Percentiles rank a stretch among this genome's conserved stretches.
phyloP scores from a whole-genome alignment of 2,888 invertebrate genomes.

The Lochmaea capreae region DNA sequence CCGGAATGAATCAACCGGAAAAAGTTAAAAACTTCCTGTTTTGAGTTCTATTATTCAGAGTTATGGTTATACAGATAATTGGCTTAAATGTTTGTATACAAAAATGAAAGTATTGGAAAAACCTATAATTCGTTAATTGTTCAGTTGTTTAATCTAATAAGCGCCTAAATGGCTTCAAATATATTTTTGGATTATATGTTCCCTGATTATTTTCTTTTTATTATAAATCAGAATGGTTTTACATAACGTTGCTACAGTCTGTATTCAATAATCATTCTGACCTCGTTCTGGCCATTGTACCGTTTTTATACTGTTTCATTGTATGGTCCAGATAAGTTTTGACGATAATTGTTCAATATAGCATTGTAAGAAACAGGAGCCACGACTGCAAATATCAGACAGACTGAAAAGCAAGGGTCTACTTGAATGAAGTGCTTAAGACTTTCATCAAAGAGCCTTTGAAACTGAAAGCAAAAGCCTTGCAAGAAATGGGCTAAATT shows the following conservation, averaged over 20 bases:
- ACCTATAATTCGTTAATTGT: background rate
- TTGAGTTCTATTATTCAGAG: background rate
- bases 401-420: no score
- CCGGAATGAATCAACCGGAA: background rate
- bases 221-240: background rate
- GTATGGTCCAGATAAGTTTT: no score
- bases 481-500: no score
- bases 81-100: slow-evolving; percentile 9
- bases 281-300: no score
- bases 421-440: no score
- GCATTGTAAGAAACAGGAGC: no score
- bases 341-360: no score
- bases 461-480: no score
- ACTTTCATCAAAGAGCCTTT: no score
- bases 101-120: slow-evolving; percentile 1
- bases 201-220: background rate
- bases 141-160: slow-evolving; percentile 11
- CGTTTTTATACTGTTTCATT: no score
- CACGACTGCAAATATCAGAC: no score
- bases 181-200: background rate
- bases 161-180: background rate
- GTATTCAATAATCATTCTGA: background rate
- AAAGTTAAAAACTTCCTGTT: background rate
- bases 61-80: background rate
- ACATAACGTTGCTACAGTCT: background rate